Evolutionary conservation across 2,797 vertebrate species (phyloP).

Genomic region (Borostomias antarcticus): DNA sequence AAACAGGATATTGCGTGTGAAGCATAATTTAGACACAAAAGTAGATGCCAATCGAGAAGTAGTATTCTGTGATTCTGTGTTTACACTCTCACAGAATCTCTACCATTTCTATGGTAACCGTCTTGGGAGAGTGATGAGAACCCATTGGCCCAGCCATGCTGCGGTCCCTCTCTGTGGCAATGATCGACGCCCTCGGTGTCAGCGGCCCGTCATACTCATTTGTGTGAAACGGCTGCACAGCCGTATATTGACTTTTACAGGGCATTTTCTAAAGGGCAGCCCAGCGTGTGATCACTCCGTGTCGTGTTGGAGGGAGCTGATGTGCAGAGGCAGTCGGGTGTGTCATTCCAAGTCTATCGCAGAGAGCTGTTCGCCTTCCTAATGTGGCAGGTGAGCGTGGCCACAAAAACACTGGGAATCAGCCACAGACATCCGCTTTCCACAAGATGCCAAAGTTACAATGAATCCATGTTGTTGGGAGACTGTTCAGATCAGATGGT

Average conservation of each 20-base stretch:
- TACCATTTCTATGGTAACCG: conserved; percentile 10
- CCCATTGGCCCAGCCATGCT: neutral
- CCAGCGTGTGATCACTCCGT: neutral
- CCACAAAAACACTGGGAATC: neutral
- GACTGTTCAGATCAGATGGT: neutral
- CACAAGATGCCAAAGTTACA: too few relatives aligned
- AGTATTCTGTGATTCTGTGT: neutral
- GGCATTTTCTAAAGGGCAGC: neutral
- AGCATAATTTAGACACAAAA: neutral
- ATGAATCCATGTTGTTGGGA: neutral
- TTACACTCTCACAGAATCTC: neutral
- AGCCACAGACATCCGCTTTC: neutral
- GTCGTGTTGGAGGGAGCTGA: neutral
- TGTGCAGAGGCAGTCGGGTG: neutral
- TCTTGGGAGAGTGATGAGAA: neutral
- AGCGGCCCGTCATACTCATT: neutral
- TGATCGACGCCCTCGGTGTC: neutral
- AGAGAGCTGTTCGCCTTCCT: neutral
- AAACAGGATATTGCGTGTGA: too few relatives aligned
- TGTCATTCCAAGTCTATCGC: neutral
- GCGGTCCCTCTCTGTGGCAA: neutral
- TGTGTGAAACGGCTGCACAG: neutral
- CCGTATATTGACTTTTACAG: neutral
- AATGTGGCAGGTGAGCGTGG: neutral
- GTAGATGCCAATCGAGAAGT: neutral